Conservation (phyloP, 2,888 invertebrate genomes). For the Lapara coniferarum region DNA sequence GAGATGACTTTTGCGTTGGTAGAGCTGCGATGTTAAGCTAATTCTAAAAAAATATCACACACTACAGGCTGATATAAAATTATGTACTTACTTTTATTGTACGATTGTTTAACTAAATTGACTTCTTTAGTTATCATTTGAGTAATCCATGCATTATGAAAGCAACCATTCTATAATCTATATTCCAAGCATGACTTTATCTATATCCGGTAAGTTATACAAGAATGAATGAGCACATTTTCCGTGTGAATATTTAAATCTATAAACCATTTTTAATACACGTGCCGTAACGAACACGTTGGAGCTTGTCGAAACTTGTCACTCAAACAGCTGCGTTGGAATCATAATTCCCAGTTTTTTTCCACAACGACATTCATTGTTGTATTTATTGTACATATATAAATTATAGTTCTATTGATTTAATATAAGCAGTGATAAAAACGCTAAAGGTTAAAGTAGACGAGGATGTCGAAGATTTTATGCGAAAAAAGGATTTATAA, state of each 20-base stretch:
- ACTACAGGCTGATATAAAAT: no score
- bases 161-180: no score
- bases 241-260: neutral
- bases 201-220: neutral
- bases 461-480: no score
- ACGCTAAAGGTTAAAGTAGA: no score
- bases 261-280: neutral
- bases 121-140: neutral
- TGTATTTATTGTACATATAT: neutral
- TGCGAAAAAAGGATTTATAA: neutral
- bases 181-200: neutral
- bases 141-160: no score
- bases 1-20: no score
- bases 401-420: neutral
- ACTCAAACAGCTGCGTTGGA: neutral
- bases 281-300: slow-evolving; percentile 3
- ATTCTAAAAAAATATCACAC: no score
- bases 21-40: no score
- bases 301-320: slow-evolving; percentile 25
- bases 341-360: neutral
- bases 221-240: neutral
- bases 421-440: neutral
- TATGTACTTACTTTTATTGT: no score
- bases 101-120: neutral
- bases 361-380: slow-evolving; percentile 13